Percentiles rank a stretch among this genome's conserved stretches.
These are phyloP conservation scores for Metacarcinus magister DNA, from an alignment of 2,888 invertebrate species.

Conservation along the genomic window DNA sequence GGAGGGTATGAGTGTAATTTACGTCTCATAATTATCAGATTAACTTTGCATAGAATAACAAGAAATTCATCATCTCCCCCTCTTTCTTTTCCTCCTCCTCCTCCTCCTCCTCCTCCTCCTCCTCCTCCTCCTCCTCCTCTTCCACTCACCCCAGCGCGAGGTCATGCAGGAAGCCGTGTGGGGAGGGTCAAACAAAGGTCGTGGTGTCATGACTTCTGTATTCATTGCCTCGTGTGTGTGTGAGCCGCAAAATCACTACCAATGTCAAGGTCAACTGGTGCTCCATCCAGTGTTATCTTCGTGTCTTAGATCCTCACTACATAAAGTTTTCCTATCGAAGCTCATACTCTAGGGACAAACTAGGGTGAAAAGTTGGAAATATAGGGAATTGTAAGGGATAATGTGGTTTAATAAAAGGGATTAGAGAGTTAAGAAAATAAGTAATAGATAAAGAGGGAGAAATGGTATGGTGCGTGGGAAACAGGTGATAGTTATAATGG, in stretches of 20 bases:
- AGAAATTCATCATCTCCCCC: neutral
- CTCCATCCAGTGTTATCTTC: neutral
- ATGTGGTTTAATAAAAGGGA: no score
- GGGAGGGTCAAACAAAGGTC: neutral
- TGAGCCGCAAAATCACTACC: neutral
- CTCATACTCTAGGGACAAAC: no score
- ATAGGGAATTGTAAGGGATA: no score
- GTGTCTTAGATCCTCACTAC: neutral
- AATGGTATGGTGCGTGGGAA: no score
- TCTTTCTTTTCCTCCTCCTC: neutral
- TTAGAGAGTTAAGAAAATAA: no score
- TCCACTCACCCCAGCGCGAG: no score
- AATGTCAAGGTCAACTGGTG: constrained; percentile 13
- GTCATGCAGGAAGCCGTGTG: neutral
- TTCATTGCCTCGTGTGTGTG: neutral
- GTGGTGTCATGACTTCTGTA: neutral
- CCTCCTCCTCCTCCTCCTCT: no score
- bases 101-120: no score
- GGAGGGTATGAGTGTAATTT: neutral
- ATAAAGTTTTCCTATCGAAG: no score
- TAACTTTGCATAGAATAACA: neutral
- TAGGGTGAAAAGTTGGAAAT: no score
- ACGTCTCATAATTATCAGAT: neutral
- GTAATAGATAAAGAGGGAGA: no score
- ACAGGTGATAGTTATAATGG: no score